These are phyloP conservation scores for Ptiloglossa arizonensis DNA, from an alignment of 1,140 invertebrate species.

Conservation along the genomic window DNA sequence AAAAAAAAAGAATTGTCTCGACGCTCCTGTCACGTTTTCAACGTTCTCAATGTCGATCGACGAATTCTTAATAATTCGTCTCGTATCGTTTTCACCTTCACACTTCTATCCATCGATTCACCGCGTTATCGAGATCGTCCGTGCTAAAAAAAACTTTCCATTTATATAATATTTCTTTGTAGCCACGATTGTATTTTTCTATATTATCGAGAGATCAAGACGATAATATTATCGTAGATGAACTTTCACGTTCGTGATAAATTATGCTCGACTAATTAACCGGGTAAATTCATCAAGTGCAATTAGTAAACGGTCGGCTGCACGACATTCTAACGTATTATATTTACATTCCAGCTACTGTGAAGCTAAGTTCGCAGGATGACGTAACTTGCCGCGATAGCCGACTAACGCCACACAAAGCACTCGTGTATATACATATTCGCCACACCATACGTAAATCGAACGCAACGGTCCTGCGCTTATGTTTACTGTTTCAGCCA, in stretches of 20 bases:
- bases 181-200: too few relatives aligned
- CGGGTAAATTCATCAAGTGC: neutral
- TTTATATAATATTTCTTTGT: too few relatives aligned
- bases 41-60: too few relatives aligned
- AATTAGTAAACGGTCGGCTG: constrained; percentile 16
- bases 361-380: constrained; percentile 26
- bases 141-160: too few relatives aligned
- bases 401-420: constrained; percentile 22
- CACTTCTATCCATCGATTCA: too few relatives aligned
- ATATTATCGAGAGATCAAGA: too few relatives aligned
- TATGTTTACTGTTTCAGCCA: constrained; percentile 43
- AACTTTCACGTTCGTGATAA: neutral
- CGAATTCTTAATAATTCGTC: too few relatives aligned
- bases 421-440: too few relatives aligned
- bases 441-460: neutral
- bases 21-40: too few relatives aligned
- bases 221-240: neutral
- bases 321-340: constrained; percentile 10
- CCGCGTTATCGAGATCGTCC: too few relatives aligned
- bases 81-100: too few relatives aligned
- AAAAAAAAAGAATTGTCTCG: neutral
- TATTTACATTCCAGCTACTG: constrained; percentile 37
- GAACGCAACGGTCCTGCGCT: constrained; percentile 34
- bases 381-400: constrained; percentile 47
- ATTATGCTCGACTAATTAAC: neutral